Percentiles rank a stretch among this genome's conserved stretches.
Evolutionary conservation across 2,113 vertebrate species (phyloP).

Genomic region (Entomyzon cyanotis): DNA sequence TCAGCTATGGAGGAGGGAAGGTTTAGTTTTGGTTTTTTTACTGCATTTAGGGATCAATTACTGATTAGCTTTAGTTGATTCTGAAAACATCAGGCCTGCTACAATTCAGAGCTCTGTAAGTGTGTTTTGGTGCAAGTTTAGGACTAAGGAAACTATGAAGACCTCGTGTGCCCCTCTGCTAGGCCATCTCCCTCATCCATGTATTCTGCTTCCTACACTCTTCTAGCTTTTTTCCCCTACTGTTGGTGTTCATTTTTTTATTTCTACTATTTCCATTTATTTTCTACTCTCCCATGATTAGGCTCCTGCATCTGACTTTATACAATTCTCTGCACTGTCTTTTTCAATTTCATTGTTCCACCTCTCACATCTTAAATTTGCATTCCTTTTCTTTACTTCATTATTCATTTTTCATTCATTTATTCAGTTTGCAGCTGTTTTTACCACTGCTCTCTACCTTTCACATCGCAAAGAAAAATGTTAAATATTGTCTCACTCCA

Average conservation of each 20-base stretch:
- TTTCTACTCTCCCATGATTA: neutral
- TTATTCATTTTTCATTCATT: constrained; percentile 29
- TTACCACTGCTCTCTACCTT: neutral
- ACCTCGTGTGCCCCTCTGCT: neutral
- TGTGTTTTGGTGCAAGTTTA: neutral
- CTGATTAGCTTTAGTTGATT: neutral
- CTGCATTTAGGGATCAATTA: neutral
- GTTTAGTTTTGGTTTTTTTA: neutral
- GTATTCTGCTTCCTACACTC: neutral
- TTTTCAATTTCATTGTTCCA: constrained; percentile 17
- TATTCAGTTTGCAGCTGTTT: neutral
- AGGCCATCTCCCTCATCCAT: neutral
- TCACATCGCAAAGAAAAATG: neutral
- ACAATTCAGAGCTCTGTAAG: neutral
- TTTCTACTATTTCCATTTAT: constrained; percentile 35
- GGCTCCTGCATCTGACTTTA: neutral
- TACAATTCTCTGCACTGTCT: neutral
- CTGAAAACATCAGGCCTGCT: neutral
- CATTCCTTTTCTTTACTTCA: constrained; percentile 31
- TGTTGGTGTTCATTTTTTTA: neutral
- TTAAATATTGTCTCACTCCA: neutral
- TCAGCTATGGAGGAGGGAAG: neutral
- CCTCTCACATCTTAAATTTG: constrained; percentile 26
- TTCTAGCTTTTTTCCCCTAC: neutral
- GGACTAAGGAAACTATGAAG: neutral